These are phyloP conservation scores for Drosophila willistoni DNA, from an alignment of 1,140 invertebrate species.

Conservation along the genomic window DNA sequence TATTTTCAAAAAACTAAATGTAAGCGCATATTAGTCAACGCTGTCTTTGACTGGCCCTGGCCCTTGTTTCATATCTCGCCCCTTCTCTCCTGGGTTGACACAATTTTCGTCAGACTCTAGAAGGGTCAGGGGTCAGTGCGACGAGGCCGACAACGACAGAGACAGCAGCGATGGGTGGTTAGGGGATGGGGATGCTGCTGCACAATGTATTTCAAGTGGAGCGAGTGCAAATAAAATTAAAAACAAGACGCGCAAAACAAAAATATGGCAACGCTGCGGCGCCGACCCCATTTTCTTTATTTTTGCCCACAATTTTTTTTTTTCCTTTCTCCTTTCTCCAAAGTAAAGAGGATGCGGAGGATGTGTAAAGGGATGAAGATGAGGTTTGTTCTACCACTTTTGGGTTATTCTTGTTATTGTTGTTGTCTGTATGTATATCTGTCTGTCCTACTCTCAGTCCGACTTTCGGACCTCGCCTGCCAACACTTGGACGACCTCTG, in stretches of 20 bases:
- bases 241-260: conserved; percentile 52
- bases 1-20: conserved; percentile 44
- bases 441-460: conserved; percentile 20
- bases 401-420: conserved; percentile 35
- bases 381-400: conserved; percentile 70
- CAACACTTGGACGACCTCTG: conserved; percentile 71
- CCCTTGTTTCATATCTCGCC: conserved; percentile 32
- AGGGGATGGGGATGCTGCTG: conserved; percentile 13
- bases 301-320: background rate
- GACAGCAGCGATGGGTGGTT: background rate
- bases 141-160: conserved; percentile 15
- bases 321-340: background rate
- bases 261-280: conserved; percentile 73
- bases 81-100: conserved; percentile 33
- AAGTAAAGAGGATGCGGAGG: background rate
- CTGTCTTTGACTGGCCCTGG: conserved; percentile 63
- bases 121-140: conserved; percentile 43
- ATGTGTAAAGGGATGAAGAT: background rate
- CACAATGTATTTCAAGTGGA: conserved; percentile 79
- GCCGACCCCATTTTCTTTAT: conserved; percentile 69
- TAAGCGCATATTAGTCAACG: conserved; percentile 64
- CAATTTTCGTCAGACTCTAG: conserved; percentile 36
- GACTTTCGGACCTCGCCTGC: conserved; percentile 40
- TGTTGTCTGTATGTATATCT: conserved; percentile 17
- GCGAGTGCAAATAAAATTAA: conserved; percentile 77